phyloP scores from a whole-genome alignment of 1,140 invertebrate species.

The Trichonephila clavata region DNA sequence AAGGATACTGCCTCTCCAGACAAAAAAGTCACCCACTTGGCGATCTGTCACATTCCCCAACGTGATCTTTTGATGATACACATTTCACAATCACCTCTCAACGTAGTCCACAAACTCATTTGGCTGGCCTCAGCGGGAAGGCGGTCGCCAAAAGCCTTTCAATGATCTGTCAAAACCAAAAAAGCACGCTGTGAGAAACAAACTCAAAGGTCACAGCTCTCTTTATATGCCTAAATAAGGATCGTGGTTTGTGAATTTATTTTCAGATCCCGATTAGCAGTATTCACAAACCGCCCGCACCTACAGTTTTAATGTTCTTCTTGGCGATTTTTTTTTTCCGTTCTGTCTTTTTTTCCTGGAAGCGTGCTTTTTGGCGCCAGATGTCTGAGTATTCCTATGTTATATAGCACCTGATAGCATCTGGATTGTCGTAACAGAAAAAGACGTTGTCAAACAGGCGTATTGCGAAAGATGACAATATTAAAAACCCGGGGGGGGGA shows the following conservation, averaged over 20 bases:
- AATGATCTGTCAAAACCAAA: constrained; percentile 58
- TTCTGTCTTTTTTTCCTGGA: background rate
- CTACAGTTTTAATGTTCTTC: constrained; percentile 28
- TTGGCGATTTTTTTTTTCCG: background rate
- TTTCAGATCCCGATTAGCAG: constrained; percentile 32
- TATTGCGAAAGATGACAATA: constrained; percentile 1
- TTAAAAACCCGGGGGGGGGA: background rate
- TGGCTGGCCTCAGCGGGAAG: background rate
- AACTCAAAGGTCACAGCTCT: constrained; percentile 55
- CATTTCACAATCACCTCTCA: background rate
- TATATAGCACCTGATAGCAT: constrained; percentile 58
- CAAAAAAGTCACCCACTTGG: constrained; percentile 31
- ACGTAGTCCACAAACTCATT: background rate
- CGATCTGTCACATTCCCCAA: background rate
- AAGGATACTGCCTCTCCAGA: background rate
- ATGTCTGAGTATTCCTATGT: constrained; percentile 35
- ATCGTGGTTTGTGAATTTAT: constrained; percentile 32
- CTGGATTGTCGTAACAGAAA: background rate
- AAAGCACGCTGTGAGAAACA: constrained; percentile 18
- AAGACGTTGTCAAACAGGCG: constrained; percentile 1
- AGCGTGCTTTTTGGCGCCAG: constrained; percentile 41
- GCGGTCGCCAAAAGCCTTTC: constrained; percentile 28
- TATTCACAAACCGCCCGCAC: constrained; percentile 27
- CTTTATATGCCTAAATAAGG: constrained; percentile 68
- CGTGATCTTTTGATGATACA: background rate